Conservation (phyloP, 2,797 vertebrate genomes). For the Melanotaenia pygmaea region DNA sequence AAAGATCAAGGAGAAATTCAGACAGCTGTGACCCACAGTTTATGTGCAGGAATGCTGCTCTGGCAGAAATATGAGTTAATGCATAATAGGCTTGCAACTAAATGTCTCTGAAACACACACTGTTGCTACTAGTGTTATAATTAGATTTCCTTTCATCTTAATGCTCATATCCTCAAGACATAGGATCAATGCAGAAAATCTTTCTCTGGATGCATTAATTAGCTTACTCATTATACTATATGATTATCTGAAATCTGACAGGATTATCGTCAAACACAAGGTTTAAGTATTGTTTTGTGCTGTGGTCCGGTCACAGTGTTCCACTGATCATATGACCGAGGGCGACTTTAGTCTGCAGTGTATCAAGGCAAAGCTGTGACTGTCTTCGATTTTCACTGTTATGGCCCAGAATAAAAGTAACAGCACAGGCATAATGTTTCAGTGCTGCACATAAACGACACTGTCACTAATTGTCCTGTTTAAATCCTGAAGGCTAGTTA, state of each 20-base stretch:
- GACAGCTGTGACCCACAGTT: conserved; percentile 46
- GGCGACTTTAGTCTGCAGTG: conserved; percentile 16
- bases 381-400: conserved; percentile 12
- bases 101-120: conserved; percentile 10
- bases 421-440: not conserved
- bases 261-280: conserved; percentile 53
- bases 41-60: conserved; percentile 29
- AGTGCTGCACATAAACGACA: not conserved
- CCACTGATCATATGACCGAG: conserved; percentile 48
- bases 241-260: conserved; percentile 46
- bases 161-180: not conserved
- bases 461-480: not conserved
- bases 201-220: not conserved
- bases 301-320: conserved; percentile 46
- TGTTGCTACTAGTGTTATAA: conserved; percentile 4
- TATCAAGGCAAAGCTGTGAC: conserved; percentile 16
- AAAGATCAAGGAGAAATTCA: conserved; percentile 38
- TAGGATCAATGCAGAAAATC: not conserved
- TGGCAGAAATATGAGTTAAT: conserved; percentile 16
- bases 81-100: conserved; percentile 2
- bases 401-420: not conserved
- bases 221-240: not conserved
- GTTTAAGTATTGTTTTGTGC: conserved; percentile 44
- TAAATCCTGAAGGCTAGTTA: not conserved
- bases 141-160: conserved; percentile 16